Percentiles rank a stretch among this genome's conserved stretches.
phyloP scores from a whole-genome alignment of 2,113 vertebrate genomes.

The Hepsetus odoe region DNA sequence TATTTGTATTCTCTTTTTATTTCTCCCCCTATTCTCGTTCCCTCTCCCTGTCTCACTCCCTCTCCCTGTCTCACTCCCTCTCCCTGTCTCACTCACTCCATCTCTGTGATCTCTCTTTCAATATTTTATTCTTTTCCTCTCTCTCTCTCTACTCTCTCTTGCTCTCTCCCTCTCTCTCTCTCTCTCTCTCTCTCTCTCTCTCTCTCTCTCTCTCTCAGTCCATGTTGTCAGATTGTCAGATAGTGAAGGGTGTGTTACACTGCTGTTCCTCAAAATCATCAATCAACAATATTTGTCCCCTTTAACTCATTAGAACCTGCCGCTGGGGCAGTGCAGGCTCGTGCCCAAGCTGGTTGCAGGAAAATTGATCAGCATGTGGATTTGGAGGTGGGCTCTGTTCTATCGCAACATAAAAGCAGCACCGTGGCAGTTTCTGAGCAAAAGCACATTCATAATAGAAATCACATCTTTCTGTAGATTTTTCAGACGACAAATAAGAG shows the following conservation, averaged over 20 bases:
- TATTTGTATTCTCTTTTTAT: not conserved
- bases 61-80: not conserved
- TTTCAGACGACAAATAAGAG: too few relatives aligned
- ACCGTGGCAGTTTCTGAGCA: too few relatives aligned
- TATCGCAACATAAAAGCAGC: too few relatives aligned
- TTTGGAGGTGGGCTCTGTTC: too few relatives aligned
- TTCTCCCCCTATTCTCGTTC: not conserved
- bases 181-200: not conserved
- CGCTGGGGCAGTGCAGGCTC: too few relatives aligned
- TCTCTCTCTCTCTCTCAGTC: constrained; percentile 9
- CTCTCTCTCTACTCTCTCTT: not conserved
- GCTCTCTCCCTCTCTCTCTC: not conserved
- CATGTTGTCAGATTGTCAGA: not conserved
- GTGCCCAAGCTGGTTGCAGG: too few relatives aligned
- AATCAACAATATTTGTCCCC: not conserved
- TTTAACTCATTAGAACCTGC: not conserved
- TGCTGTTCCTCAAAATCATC: too few relatives aligned
- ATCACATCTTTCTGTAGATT: too few relatives aligned
- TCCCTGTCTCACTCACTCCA: not conserved
- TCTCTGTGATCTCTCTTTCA: not conserved
- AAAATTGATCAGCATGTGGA: too few relatives aligned
- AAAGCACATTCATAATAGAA: too few relatives aligned
- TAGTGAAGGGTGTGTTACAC: constrained; percentile 10
- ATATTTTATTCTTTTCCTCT: not conserved
- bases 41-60: not conserved